Conservation (phyloP, 2,888 invertebrate genomes). For the Lysandra coridon region DNA sequence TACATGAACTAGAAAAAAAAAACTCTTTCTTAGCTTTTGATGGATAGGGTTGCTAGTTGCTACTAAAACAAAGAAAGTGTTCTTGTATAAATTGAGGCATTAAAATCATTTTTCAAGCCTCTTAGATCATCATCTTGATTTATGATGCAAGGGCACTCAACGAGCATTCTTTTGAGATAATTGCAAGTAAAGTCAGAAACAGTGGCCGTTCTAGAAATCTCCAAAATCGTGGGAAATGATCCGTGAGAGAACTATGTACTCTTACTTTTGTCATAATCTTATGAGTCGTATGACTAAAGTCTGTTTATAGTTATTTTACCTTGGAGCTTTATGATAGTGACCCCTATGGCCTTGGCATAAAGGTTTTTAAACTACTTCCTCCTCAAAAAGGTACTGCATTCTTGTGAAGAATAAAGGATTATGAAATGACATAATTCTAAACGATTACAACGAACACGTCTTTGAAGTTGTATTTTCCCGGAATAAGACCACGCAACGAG, state of each 20-base stretch:
- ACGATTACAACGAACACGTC: not conserved
- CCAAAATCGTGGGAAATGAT: conserved; percentile 5
- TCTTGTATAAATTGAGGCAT: not conserved
- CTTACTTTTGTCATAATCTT: not conserved
- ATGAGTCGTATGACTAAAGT: not conserved
- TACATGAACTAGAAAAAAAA: no score
- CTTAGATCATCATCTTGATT: not conserved
- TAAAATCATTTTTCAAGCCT: not conserved
- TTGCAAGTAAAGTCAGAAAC: conserved; percentile 39
- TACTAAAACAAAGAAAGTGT: not conserved
- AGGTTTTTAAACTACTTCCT: not conserved
- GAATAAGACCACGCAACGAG: no score
- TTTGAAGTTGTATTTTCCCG: no score
- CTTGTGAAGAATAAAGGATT: not conserved
- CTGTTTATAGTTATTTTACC: no score
- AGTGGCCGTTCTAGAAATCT: conserved; percentile 10
- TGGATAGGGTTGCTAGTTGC: no score
- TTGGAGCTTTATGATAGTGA: no score
- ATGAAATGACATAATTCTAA: not conserved
- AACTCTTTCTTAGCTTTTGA: no score
- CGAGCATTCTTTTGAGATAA: conserved; percentile 47
- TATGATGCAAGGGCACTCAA: not conserved
- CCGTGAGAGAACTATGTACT: conserved; percentile 3
- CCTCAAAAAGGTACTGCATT: not conserved
- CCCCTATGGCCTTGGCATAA: no score